Conservation (phyloP, 2,113 vertebrate genomes). For the Megalops atlanticus region DNA sequence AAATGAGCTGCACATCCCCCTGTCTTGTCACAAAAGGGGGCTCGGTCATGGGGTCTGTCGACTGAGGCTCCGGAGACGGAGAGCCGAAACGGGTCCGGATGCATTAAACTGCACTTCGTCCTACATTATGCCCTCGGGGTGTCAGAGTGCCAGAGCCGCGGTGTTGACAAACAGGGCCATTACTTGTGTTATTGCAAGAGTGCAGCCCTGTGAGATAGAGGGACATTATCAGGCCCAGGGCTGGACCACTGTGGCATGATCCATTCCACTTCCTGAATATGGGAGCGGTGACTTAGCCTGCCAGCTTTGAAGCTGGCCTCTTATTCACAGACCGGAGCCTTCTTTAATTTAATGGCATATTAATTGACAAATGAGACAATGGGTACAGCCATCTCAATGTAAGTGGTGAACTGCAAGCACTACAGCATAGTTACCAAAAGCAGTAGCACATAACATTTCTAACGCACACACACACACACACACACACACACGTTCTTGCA, state of each 20-base stretch:
- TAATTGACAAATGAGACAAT: no score
- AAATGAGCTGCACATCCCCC: not conserved
- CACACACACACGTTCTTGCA: constrained; percentile 9
- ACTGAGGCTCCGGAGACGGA: not conserved
- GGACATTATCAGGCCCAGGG: not conserved
- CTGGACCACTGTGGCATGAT: not conserved
- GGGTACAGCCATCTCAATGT: no score
- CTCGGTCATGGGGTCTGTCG: not conserved
- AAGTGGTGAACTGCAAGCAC: no score
- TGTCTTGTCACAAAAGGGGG: not conserved
- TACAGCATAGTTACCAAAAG: no score
- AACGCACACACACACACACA: no score
- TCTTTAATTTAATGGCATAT: no score
- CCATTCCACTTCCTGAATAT: not conserved
- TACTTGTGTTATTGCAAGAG: not conserved
- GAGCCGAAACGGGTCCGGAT: not conserved
- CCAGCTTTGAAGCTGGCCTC: not conserved
- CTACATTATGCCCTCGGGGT: constrained; percentile 1
- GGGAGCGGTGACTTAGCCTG: not conserved
- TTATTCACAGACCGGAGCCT: not conserved
- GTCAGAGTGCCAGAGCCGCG: not conserved
- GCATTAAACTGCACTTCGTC: constrained; percentile 9
- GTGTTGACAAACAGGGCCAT: constrained; percentile 12
- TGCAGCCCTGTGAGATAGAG: not conserved
- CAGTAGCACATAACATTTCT: no score